A percentile compares a stretch with the other conserved stretches of the same genome.
Evolutionary conservation across 2,113 vertebrate genomes (phyloP).

Genomic region (Calonectris borealis): DNA sequence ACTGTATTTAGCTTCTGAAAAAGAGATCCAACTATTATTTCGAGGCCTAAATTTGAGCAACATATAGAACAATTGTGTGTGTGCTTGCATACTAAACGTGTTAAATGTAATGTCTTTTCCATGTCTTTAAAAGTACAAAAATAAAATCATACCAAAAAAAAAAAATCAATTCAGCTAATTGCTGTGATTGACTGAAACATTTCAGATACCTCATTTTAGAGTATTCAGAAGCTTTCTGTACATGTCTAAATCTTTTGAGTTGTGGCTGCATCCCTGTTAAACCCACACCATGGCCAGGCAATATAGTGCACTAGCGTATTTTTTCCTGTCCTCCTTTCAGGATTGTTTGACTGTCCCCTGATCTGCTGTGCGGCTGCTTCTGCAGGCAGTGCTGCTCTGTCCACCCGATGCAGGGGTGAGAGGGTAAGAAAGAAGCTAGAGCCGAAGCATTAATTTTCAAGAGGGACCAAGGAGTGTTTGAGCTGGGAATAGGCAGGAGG

Average conservation of each 20-base stretch:
- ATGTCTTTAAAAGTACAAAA: not conserved
- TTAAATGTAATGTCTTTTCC: too few species aligned
- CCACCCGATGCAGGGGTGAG: not conserved
- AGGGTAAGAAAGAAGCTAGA: not conserved
- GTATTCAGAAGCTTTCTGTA: not conserved
- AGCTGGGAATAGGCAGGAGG: not conserved
- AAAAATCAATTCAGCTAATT: not conserved
- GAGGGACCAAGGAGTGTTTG: not conserved
- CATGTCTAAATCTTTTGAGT: not conserved
- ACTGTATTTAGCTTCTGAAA: constrained; percentile 2
- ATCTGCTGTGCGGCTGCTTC: not conserved
- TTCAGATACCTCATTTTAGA: not conserved
- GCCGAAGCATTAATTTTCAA: not conserved
- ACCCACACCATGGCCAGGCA: not conserved
- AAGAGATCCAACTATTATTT: constrained; percentile 4
- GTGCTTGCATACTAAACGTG: not conserved
- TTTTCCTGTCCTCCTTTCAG: not conserved
- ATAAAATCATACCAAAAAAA: not conserved
- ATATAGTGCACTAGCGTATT: fast-evolving
- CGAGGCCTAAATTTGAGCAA: not conserved
- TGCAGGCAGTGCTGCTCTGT: not conserved
- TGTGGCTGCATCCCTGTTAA: not conserved
- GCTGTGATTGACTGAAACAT: not conserved
- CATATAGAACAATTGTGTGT: not conserved
- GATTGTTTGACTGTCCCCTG: not conserved